Evolutionary conservation across 2,888 invertebrate species (phyloP).

Genomic region (Margaritifera margaritifera): DNA sequence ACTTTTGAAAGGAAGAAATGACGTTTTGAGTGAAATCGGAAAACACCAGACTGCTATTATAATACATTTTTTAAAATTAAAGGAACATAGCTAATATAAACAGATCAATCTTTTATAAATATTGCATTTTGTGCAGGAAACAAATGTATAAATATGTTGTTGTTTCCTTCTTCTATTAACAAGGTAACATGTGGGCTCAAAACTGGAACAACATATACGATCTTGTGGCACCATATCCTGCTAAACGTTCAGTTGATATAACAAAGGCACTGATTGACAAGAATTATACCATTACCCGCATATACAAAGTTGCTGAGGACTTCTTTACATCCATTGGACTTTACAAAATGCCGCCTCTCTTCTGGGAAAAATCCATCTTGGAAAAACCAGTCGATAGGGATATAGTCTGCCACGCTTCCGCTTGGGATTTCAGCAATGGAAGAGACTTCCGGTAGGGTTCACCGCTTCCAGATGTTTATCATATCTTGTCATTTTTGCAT

Average conservation of each 20-base stretch:
- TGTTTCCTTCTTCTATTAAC: conserved; percentile 1
- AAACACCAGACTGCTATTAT: too few species aligned
- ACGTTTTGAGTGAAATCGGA: too few species aligned
- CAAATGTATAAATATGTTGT: too few species aligned
- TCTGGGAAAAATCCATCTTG: conserved; percentile 88
- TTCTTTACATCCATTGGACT: conserved; percentile 74
- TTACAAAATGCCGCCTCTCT: conserved; percentile 86
- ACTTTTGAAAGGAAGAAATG: too few species aligned
- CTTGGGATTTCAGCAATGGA: conserved; percentile 91
- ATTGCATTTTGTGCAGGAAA: too few species aligned
- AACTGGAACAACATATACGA: conserved; percentile 67
- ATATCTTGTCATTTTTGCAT: too few species aligned
- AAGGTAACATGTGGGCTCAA: conserved; percentile 77
- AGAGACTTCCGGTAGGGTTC: conserved; percentile 84
- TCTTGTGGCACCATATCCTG: conserved; percentile 78
- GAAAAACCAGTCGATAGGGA: conserved; percentile 81
- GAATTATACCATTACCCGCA: conserved; percentile 75
- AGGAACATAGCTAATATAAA: too few species aligned
- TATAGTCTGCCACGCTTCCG: conserved; percentile 81
- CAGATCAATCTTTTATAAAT: too few species aligned
- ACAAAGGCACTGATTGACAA: conserved; percentile 81
- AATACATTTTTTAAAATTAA: too few species aligned
- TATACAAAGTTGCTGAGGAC: conserved; percentile 74
- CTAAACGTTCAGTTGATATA: conserved; percentile 82
- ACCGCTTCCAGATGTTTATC: too few species aligned